Evolutionary conservation across 2,888 invertebrate species (phyloP).

Genomic region (Carcina quercana): DNA sequence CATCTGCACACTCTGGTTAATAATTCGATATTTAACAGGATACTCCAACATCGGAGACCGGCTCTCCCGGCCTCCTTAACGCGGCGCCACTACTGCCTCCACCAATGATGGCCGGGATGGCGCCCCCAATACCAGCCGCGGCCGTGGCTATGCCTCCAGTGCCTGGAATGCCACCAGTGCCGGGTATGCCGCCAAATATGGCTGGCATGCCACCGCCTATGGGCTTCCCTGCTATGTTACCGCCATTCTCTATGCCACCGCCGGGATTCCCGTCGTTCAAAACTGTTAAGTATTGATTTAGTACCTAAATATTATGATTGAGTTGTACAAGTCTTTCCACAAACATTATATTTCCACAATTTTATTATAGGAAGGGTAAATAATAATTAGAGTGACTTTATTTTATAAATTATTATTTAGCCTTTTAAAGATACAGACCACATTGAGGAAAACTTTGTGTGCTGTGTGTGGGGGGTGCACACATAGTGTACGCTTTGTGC

Average conservation of each 20-base stretch:
- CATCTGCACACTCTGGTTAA: too few species aligned
- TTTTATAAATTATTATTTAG: too few species aligned
- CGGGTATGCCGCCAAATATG: constrained; percentile 58
- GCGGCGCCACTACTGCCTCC: constrained; percentile 49
- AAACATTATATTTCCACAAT: too few species aligned
- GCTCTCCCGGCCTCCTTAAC: constrained; percentile 52
- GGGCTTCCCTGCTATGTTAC: constrained; percentile 77
- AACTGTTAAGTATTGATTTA: constrained; percentile 21
- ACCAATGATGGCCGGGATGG: constrained; percentile 56
- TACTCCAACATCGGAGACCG: constrained; percentile 45
- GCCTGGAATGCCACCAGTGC: constrained; percentile 67
- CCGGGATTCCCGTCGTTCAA: constrained; percentile 79
- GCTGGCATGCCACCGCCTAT: constrained; percentile 62
- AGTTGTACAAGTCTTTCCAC: too few species aligned
- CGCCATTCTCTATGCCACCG: constrained; percentile 86
- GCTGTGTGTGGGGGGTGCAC: too few species aligned
- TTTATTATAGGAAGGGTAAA: too few species aligned
- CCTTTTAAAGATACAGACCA: too few species aligned
- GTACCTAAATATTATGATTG: not conserved
- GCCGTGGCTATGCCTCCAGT: constrained; percentile 71
- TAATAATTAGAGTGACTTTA: too few species aligned
- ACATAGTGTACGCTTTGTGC: too few species aligned
- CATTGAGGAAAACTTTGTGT: too few species aligned
- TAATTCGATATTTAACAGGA: too few species aligned
- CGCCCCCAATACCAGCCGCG: too few species aligned